These are phyloP conservation scores for Byasa hedistus DNA, from an alignment of 2,888 invertebrate genomes.

Conservation along the genomic window DNA sequence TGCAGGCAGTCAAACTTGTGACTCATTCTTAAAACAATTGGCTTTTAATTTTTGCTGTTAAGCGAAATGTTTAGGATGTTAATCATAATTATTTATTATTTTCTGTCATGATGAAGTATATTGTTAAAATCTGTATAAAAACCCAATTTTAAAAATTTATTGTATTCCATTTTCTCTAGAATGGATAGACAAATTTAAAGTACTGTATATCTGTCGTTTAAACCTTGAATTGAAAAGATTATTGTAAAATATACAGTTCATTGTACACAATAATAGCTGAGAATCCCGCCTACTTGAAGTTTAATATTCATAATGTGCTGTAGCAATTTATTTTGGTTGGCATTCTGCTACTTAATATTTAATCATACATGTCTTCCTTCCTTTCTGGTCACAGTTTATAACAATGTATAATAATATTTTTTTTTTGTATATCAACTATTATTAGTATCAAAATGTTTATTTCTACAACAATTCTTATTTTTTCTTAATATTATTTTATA, in stretches of 20 bases:
- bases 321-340: neutral
- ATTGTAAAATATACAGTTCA: neutral
- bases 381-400: neutral
- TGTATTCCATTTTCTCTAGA: too few relatives aligned
- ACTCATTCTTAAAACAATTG: constrained; percentile 50
- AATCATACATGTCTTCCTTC: neutral
- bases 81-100: too few relatives aligned
- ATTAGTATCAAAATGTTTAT: too few relatives aligned
- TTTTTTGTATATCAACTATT: too few relatives aligned
- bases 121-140: too few relatives aligned
- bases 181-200: too few relatives aligned
- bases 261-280: neutral
- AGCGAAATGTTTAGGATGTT: constrained; percentile 8
- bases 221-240: neutral
- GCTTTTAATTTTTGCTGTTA: constrained; percentile 42
- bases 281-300: neutral
- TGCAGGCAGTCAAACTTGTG: constrained; percentile 39
- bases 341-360: neutral
- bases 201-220: neutral
- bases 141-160: neutral
- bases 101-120: too few relatives aligned
- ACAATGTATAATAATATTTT: neutral
- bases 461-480: too few relatives aligned
- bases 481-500: too few relatives aligned
- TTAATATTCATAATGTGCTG: neutral